A percentile compares a stretch with the other conserved stretches of the same genome.
These are phyloP conservation scores for Pristionchus entomophagus DNA, from an alignment of 2,888 invertebrate species.

Conservation along the genomic window DNA sequence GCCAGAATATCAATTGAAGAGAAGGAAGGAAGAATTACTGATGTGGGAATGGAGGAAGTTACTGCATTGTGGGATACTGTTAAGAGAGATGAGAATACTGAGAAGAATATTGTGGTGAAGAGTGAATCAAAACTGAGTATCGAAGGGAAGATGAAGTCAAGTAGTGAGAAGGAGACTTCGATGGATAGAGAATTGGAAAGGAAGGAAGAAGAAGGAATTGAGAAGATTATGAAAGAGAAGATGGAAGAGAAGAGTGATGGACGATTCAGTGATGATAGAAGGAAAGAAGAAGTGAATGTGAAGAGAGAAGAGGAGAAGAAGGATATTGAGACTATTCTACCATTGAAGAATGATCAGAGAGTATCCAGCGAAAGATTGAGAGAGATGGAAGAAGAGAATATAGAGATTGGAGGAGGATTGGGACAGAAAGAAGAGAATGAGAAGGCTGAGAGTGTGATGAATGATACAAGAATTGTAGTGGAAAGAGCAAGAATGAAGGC, in stretches of 20 bases:
- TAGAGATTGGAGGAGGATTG: conserved; percentile 3
- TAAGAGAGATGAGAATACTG: conserved; percentile 16
- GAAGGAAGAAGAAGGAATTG: not conserved
- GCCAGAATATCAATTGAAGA: conserved; percentile 37
- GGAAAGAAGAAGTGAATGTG: not conserved
- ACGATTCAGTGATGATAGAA: not conserved
- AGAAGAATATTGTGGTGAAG: not conserved
- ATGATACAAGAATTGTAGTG: not conserved
- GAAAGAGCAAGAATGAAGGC: conserved; percentile 40
- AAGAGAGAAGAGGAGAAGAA: not conserved
- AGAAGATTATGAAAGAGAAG: conserved; percentile 4
- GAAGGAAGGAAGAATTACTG: conserved; percentile 33
- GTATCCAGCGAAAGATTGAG: not conserved
- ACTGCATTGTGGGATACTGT: conserved; percentile 50
- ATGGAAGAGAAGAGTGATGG: not conserved
- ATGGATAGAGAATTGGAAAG: not conserved
- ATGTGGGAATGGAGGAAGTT: conserved; percentile 45
- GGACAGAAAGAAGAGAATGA: conserved; percentile 26
- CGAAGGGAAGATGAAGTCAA: conserved; percentile 10
- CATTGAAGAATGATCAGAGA: not conserved
- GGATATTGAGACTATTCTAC: not conserved
- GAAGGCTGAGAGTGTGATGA: conserved; percentile 10
- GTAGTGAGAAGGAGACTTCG: not conserved
- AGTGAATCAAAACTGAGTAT: not conserved
- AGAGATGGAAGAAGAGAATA: not conserved